Evolutionary conservation across 1,140 invertebrate genomes (phyloP), one percentile per base, ranked within the genome.

Genomic region (Drosophila arizonae): DNA sequence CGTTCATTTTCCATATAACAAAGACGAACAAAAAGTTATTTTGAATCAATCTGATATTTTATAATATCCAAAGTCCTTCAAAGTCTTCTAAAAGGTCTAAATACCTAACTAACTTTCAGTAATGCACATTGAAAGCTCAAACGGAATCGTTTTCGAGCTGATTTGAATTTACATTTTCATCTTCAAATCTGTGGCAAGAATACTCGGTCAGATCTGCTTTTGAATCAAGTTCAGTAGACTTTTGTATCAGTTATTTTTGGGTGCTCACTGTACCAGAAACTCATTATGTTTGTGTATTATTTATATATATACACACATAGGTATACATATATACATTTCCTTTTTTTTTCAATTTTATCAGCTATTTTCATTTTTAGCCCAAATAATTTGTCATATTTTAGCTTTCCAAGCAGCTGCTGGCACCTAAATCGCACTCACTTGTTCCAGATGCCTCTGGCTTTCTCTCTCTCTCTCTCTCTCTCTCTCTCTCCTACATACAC

Each of bases 391-490:
- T 55, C 52, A 55, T 55, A 50, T 62, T 39, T 15, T 50, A 10
- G 13, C 1, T 15, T 26, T 21, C n/a, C 10, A 39, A 68, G 58
- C 70, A 72, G 70, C 70, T 68, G 55, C 56, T 61, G 55, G 39
- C 46, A 30, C 41, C 46, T n/a, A 51, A 24, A 28, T 36, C 48
- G 45, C 54, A 45, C 50, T 52, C 21, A 56, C 45, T 33, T 41
- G 48, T 55, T 6, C 24, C 36, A 39, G 9, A 5, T 17, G 48
- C 76, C n/a, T 26, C 46, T 9, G 10, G 13, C 39, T n/a, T 24
- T 48, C 28, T 43, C 15, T 30, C 33, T 9, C 55, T 9, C 33
- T 39, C 15, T 15, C n/a, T 21, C 48, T 28, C 48, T 61, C 41
- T 55, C 4, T 1, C 8, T 50, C 61, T 50, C 45, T 45, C 46